Evolutionary conservation across 2,797 vertebrate species (phyloP).

Genomic region (Pseudochirops cupreus): DNA sequence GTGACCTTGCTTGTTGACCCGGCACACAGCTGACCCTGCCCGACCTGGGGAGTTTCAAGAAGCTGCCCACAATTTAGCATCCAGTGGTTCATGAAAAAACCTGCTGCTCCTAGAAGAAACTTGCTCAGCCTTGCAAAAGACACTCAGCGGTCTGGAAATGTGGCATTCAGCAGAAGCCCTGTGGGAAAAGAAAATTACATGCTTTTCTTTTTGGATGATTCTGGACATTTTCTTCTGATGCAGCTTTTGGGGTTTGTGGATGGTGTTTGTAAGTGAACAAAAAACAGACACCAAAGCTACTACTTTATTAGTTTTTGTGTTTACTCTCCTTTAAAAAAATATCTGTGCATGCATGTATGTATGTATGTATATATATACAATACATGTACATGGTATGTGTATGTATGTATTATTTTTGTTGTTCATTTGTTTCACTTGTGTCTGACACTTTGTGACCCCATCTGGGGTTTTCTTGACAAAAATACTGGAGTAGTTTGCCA

Average conservation of each 20-base stretch:
- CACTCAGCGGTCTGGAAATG: neutral
- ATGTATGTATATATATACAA: no score
- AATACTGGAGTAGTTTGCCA: neutral
- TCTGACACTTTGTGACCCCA: neutral
- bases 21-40: constrained; percentile 21
- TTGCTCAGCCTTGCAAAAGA: constrained; percentile 44
- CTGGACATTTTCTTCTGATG: constrained; percentile 34
- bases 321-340: neutral
- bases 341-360: neutral
- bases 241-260: neutral
- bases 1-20: constrained; percentile 54
- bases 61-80: constrained; percentile 59
- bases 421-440: neutral
- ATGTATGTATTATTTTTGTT: neutral
- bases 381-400: neutral
- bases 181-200: neutral
- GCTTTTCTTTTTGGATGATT: neutral
- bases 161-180: neutral
- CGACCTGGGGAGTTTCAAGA: constrained; percentile 47
- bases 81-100: constrained; percentile 50
- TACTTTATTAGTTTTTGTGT: constrained; percentile 1
- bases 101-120: constrained; percentile 41
- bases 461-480: neutral
- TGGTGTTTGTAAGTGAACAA: constrained; percentile 3
- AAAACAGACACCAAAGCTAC: neutral